Percentiles rank a stretch among this genome's conserved stretches.
These are phyloP conservation scores for Pinna nobilis DNA, from an alignment of 1,140 invertebrate species.

Conservation along the genomic window DNA sequence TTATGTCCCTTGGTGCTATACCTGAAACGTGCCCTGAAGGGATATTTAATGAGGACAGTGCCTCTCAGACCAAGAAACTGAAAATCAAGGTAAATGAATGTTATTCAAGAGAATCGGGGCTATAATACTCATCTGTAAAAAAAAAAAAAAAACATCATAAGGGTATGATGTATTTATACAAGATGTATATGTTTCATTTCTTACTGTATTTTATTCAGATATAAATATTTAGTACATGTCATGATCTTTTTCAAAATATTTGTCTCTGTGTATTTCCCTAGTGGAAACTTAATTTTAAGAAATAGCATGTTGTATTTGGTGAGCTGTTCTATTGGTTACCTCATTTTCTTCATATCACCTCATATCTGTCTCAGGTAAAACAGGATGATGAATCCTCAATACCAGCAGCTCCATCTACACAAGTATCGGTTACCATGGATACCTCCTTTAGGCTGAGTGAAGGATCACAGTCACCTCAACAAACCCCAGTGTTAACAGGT, in stretches of 20 bases:
- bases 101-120: background rate
- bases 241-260: background rate
- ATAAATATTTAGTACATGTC: too few species aligned
- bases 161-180: background rate
- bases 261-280: too few species aligned
- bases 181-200: too few species aligned
- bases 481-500: background rate
- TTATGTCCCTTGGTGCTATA: slow-evolving; percentile 11
- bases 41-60: slow-evolving; percentile 18
- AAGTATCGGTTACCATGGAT: slow-evolving; percentile 30
- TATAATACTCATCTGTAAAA: background rate
- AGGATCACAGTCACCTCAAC: slow-evolving; percentile 15
- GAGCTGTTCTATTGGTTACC: too few species aligned
- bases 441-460: slow-evolving; percentile 26
- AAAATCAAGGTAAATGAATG: slow-evolving; percentile 7
- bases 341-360: background rate
- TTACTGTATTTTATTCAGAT: too few species aligned
- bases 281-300: too few species aligned
- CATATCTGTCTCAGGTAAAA: background rate
- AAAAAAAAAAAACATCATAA: too few species aligned
- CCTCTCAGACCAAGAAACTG: slow-evolving; percentile 12
- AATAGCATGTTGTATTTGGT: too few species aligned
- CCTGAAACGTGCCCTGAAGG: slow-evolving; percentile 9
- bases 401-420: background rate
- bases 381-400: too few species aligned